These are phyloP conservation scores for Dicrostonyx torquatus DNA, from an alignment of 2,797 vertebrate genomes.

Conservation along the genomic window DNA sequence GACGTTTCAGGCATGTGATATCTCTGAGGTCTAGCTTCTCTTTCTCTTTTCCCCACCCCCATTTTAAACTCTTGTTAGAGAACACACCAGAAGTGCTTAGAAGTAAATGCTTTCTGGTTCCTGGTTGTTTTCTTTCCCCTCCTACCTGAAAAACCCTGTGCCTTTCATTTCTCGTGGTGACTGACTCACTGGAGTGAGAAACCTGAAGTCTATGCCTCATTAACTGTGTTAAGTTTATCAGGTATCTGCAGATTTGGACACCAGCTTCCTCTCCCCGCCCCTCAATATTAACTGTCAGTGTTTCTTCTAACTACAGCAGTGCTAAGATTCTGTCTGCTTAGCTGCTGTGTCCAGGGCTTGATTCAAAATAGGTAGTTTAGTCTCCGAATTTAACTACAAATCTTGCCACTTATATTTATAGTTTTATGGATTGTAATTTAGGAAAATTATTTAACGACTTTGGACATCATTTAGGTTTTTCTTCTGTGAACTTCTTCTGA, in stretches of 20 bases:
- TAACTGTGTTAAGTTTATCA: background rate
- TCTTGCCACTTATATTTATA: background rate
- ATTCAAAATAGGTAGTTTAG: background rate
- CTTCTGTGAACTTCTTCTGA: background rate
- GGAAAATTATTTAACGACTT: conserved; percentile 45
- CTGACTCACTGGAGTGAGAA: background rate
- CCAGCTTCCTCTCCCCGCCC: background rate
- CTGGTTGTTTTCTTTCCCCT: background rate
- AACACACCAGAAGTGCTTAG: background rate
- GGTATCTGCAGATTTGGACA: background rate
- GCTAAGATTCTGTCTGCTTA: background rate
- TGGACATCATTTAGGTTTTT: background rate
- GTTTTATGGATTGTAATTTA: background rate
- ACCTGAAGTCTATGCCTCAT: background rate
- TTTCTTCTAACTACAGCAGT: background rate
- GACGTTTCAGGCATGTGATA: background rate
- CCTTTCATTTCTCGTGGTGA: background rate
- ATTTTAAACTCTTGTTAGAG: background rate
- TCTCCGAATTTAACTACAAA: background rate
- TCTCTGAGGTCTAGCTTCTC: background rate
- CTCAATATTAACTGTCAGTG: background rate
- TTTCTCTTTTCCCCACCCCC: background rate
- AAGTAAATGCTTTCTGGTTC: background rate
- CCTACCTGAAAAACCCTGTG: background rate
- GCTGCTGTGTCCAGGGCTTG: background rate